These are phyloP conservation scores for Lamellibrachia luymesi DNA, from an alignment of 1,140 invertebrate genomes.

Conservation along the genomic window DNA sequence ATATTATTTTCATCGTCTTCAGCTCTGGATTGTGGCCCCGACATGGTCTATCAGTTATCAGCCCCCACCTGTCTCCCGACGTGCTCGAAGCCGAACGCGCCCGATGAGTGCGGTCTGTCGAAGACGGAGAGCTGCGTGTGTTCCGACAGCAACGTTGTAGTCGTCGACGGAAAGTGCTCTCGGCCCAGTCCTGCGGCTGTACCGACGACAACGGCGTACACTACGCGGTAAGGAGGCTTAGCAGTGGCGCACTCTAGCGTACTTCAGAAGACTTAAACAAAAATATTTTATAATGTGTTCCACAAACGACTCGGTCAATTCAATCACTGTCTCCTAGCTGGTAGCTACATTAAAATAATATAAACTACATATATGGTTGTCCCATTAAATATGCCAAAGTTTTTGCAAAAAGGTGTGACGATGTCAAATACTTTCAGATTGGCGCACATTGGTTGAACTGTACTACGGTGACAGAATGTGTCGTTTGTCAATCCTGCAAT, in stretches of 20 bases:
- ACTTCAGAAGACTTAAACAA: too few species aligned
- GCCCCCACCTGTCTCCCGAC: neutral
- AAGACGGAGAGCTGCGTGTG: constrained; percentile 6
- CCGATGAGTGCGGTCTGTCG: neutral
- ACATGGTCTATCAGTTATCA: neutral
- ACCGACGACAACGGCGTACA: neutral
- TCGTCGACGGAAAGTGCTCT: neutral
- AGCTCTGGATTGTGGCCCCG: neutral
- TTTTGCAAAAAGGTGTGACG: neutral
- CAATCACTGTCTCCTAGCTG: too few species aligned
- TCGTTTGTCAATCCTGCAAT: neutral
- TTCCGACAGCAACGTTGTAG: neutral
- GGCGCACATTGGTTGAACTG: neutral
- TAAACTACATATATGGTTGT: too few species aligned
- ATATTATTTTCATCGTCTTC: neutral
- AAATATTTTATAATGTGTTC: too few species aligned
- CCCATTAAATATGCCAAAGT: too few species aligned
- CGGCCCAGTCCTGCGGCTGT: neutral
- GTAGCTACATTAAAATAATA: too few species aligned
- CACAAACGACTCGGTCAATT: too few species aligned
- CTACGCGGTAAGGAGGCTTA: neutral
- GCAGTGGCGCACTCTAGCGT: neutral
- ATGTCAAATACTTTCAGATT: neutral
- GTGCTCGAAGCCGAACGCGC: neutral
- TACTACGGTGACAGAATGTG: neutral